phyloP scores from a whole-genome alignment of 2,797 vertebrate species.

The Pantherophis alleghaniensis region DNA sequence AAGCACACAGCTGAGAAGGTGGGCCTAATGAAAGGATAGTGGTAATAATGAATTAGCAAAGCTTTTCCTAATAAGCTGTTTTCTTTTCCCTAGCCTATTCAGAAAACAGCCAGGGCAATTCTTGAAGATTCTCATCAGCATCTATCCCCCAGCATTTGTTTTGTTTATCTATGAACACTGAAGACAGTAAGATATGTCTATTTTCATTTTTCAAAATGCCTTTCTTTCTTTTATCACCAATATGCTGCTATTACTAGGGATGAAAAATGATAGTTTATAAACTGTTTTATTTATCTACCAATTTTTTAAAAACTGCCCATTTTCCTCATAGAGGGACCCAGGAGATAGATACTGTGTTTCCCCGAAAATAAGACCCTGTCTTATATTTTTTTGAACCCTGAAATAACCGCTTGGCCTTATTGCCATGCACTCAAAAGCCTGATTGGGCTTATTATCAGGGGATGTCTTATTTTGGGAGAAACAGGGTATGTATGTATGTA shows the following conservation, averaged over 20 bases:
- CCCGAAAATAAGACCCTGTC: no score
- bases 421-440: no score
- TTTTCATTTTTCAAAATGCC: background rate
- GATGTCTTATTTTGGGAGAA: no score
- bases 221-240: background rate
- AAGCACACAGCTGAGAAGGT: background rate
- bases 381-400: no score
- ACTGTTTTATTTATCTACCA: no score
- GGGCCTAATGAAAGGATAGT: background rate
- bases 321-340: no score
- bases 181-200: background rate
- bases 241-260: background rate
- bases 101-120: constrained; percentile 15
- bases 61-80: background rate
- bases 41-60: background rate
- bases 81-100: constrained; percentile 5
- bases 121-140: background rate
- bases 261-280: background rate
- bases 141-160: background rate
- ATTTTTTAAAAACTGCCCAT: no score
- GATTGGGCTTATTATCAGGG: no score
- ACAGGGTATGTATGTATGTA: no score
- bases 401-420: no score
- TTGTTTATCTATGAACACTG: background rate
- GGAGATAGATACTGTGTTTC: no score